Evolutionary conservation across 2,888 invertebrate species (phyloP).

Genomic region (Chrysolina oricalcia): DNA sequence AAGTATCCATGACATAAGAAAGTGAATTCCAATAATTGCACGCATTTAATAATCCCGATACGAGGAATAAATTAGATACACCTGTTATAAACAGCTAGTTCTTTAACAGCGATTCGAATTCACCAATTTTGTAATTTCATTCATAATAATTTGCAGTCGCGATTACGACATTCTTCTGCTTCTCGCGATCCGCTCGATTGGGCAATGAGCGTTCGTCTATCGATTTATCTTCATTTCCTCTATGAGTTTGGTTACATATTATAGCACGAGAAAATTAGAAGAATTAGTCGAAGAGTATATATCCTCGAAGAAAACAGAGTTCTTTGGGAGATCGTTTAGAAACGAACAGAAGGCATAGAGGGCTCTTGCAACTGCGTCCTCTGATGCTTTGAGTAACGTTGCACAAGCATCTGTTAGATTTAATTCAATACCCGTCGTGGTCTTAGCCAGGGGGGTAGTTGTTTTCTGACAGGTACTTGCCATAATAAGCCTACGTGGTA

Average conservation of each 20-base stretch:
- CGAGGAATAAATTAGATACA: constrained; percentile 9
- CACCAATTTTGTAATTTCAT: constrained; percentile 13
- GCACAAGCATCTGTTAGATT: no score
- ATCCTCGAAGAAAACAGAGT: no score
- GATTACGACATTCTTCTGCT: constrained; percentile 9
- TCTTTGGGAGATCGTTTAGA: no score
- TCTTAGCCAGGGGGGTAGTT: no score
- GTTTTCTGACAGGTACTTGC: no score
- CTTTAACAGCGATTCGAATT: constrained; percentile 9
- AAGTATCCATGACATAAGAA: neutral
- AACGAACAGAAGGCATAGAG: no score
- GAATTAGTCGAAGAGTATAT: no score
- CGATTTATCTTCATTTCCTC: neutral
- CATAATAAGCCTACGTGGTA: no score
- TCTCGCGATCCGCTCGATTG: neutral
- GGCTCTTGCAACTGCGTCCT: no score
- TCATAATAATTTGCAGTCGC: constrained; percentile 6
- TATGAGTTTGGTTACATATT: neutral
- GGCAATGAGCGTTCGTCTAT: neutral
- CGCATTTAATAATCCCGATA: neutral
- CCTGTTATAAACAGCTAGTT: neutral
- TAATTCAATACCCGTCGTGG: no score
- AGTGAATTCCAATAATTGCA: neutral
- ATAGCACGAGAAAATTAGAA: no score
- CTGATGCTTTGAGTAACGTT: no score